Percentiles rank a stretch among this genome's conserved stretches.
These are phyloP conservation scores for Metalampra italica DNA, from an alignment of 2,888 invertebrate species.

Conservation along the genomic window DNA sequence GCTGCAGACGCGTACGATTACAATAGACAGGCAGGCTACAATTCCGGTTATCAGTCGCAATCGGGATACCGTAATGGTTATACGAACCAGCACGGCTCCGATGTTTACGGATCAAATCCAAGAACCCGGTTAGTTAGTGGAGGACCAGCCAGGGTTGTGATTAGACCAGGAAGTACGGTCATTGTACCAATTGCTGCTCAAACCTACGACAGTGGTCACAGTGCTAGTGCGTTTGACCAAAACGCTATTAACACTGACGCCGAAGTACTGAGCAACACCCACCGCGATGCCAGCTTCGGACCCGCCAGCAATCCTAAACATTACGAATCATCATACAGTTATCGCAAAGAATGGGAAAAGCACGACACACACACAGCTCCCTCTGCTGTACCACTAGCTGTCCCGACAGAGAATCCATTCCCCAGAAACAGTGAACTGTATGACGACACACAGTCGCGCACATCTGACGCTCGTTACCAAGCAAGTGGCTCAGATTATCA, in stretches of 20 bases:
- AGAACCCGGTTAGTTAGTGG: slow-evolving; percentile 35
- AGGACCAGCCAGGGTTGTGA: slow-evolving; percentile 47
- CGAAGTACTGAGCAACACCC: slow-evolving; percentile 34
- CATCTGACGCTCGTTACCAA: slow-evolving; percentile 25
- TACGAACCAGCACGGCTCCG: slow-evolving; percentile 12
- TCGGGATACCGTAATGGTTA: slow-evolving; percentile 29
- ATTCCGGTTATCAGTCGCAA: slow-evolving; percentile 36
- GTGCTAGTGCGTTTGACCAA: slow-evolving; percentile 35
- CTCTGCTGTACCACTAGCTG: slow-evolving; percentile 22
- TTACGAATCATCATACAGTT: slow-evolving; percentile 64
- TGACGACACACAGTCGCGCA: slow-evolving; percentile 38
- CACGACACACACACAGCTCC: slow-evolving; percentile 43
- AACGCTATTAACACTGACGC: slow-evolving; percentile 45
- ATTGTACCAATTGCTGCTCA: slow-evolving; percentile 51
- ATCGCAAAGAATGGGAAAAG: slow-evolving; percentile 69
- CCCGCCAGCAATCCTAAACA: slow-evolving; percentile 40
- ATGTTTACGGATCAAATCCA: slow-evolving; percentile 1
- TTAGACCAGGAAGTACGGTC: slow-evolving; percentile 54
- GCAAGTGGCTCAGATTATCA: slow-evolving; percentile 29
- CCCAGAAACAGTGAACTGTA: slow-evolving; percentile 49
- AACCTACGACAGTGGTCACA: slow-evolving; percentile 30
- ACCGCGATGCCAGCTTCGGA: slow-evolving; percentile 14
- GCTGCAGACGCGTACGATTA: slow-evolving; percentile 29
- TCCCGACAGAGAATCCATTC: slow-evolving; percentile 41
- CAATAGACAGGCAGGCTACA: slow-evolving; percentile 26